Conservation (phyloP, 2,888 invertebrate species). For the Seira ritae region DNA sequence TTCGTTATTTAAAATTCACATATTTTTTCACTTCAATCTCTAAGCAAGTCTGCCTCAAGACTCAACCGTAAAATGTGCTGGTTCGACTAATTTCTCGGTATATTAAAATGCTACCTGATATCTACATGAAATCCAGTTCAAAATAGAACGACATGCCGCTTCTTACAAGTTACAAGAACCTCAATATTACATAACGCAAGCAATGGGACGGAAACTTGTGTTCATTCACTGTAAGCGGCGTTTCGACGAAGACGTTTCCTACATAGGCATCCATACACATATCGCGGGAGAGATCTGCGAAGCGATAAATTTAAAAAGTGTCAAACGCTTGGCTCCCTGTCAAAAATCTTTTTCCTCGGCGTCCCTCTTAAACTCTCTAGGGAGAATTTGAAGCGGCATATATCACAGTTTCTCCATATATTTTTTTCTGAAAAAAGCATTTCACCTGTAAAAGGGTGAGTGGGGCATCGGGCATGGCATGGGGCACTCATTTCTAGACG, state of each 20-base stretch:
- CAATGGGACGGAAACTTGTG: no score
- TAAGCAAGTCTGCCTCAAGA: background rate
- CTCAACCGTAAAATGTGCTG: slow-evolving; percentile 19
- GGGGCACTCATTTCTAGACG: background rate
- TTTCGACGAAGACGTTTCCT: no score
- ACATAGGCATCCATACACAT: background rate
- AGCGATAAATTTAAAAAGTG: slow-evolving; percentile 60
- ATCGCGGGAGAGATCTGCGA: slow-evolving; percentile 49
- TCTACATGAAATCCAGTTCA: background rate
- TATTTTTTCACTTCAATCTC: slow-evolving; percentile 26
- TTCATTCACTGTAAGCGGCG: no score
- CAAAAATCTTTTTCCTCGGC: slow-evolving; percentile 35
- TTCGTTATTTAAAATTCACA: background rate
- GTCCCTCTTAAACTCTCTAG: slow-evolving; percentile 12
- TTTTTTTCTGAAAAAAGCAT: background rate
- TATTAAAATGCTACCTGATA: slow-evolving; percentile 21
- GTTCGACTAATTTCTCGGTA: slow-evolving; percentile 21
- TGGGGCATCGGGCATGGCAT: slow-evolving; percentile 2
- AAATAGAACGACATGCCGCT: background rate
- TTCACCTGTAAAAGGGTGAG: slow-evolving; percentile 16
- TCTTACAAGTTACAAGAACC: background rate
- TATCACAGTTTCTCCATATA: no score
- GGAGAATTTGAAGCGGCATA: slow-evolving; percentile 23
- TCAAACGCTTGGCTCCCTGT: slow-evolving; percentile 56
- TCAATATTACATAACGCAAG: no score